Percentiles rank a stretch among this genome's conserved stretches.
These are phyloP conservation scores for Adelphocoris suturalis DNA, from an alignment of 2,888 invertebrate species.

Conservation along the genomic window DNA sequence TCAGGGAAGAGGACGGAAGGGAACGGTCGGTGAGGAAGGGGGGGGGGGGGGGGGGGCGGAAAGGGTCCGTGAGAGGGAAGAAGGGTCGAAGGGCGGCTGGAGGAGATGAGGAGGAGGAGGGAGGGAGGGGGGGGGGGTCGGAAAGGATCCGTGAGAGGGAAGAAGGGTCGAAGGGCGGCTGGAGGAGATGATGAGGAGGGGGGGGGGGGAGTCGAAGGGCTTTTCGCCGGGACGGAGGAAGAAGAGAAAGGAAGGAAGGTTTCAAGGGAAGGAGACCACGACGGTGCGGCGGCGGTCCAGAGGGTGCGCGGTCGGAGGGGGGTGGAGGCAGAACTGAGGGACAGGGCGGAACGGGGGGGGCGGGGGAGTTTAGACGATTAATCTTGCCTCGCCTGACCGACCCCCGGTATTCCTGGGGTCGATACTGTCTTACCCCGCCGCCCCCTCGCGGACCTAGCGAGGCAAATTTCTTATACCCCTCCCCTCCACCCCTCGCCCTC, in stretches of 20 bases:
- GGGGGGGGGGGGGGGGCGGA: background rate
- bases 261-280: background rate
- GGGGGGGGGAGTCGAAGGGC: background rate
- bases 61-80: slow-evolving; percentile 15
- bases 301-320: background rate
- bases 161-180: background rate
- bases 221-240: background rate
- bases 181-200: background rate
- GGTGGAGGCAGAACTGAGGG: no score
- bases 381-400: slow-evolving; percentile 43
- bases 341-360: background rate
- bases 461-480: slow-evolving; percentile 47
- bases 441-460: background rate
- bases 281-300: background rate
- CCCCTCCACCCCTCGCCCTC: background rate
- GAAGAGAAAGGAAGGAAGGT: background rate
- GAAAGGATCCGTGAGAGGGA: background rate
- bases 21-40: background rate
- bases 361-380: slow-evolving; percentile 44
- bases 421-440: slow-evolving; percentile 58
- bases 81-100: background rate
- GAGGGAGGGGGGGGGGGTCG: background rate
- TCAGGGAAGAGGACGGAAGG: background rate
- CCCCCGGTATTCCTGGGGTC: slow-evolving; percentile 60
- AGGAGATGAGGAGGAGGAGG: background rate